Evolutionary conservation across 2,113 vertebrate genomes (phyloP).

Genomic region (Ptilonorhynchus violaceus): DNA sequence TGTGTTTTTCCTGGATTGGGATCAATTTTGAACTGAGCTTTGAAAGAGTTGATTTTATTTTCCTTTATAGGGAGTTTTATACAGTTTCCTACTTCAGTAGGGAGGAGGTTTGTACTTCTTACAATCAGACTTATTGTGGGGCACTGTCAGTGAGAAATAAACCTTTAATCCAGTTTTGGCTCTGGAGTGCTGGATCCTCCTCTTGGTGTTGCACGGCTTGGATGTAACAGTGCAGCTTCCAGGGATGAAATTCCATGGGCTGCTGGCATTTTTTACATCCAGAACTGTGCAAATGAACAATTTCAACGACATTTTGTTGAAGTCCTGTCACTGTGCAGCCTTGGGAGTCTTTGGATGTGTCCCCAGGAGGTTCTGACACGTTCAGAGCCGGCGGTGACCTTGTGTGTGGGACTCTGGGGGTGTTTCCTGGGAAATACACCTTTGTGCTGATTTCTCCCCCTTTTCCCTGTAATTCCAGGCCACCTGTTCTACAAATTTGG

Average conservation of each 20-base stretch:
- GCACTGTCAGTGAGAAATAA: not conserved
- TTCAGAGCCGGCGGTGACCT: not conserved
- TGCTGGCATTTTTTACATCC: not conserved
- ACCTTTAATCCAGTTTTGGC: not conserved
- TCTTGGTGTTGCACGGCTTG: not conserved
- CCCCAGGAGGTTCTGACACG: not conserved
- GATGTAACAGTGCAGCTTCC: not conserved
- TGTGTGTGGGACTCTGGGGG: rapidly evolving
- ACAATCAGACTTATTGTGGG: rapidly evolving
- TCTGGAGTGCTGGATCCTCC: not conserved
- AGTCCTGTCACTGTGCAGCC: not conserved
- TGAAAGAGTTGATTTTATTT: not conserved
- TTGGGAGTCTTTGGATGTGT: not conserved
- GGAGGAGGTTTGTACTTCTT: not conserved
- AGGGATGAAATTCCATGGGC: not conserved
- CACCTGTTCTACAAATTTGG: slow-evolving; percentile 96
- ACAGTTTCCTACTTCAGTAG: not conserved
- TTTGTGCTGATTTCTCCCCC: not conserved
- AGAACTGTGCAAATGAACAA: too few relatives aligned
- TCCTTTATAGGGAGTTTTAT: not conserved
- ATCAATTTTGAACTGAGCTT: not conserved
- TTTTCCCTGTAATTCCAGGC: slow-evolving; percentile 69
- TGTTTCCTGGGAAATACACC: rapidly evolving
- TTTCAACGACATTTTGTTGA: not conserved
- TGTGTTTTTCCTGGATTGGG: not conserved